Base-by-base conservation (phyloP, 2,113 vertebrate species). In the Sarotherodon lohbergeri region DNA sequence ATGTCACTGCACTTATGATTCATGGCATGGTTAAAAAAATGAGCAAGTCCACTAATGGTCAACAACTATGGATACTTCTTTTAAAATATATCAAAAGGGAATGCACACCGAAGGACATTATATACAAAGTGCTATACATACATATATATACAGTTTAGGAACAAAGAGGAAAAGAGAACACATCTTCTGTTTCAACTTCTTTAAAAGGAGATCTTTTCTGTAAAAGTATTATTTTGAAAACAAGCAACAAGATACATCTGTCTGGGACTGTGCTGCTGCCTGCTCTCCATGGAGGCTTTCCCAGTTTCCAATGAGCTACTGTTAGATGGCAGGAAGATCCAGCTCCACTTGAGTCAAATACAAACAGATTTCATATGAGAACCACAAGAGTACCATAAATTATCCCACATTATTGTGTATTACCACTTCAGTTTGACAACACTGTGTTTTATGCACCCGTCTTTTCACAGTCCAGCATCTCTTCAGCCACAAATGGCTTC, bases 401-500 rank as follows among this genome's bases (percentile, higher is more conserved):
- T 46, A 19, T 85, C 81, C 81, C 89, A 19, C 13, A 43, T 5
- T 50, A 13, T 36, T 55, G 12, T 86, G 43, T 76, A 22, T 84
- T 48, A 56, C 22, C 13, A 27, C 34, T 84, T 81, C 17, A 55
- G 9, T 50, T 61, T 34, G n/a, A 34, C 32, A 76, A 61, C 80
- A 76, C 59, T 71, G 63, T 73, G 19, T 86, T 16, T 57, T 29
- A 71, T 50, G 39, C 16, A 52, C 27, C 11, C 1, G 17, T 79
- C 66, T 11, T 81, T 76, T 81, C 52, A 50, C 5, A 55, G 32
- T 34, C 29, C 68, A 76, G 19, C 2, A n/a, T 87, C 90, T 86
- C 79, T 48, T 93, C 92, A 80, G 91, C 91, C 89, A 79, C 22
- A 36, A 5, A 41, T 17, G 89, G 90, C 86, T 41, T 94, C 90